A percentile compares a stretch with the other conserved stretches of the same genome.
Evolutionary conservation across 37 sponge, comb jelly and placozoan species (phyloP).

Genomic region (Halichondria panicea): DNA sequence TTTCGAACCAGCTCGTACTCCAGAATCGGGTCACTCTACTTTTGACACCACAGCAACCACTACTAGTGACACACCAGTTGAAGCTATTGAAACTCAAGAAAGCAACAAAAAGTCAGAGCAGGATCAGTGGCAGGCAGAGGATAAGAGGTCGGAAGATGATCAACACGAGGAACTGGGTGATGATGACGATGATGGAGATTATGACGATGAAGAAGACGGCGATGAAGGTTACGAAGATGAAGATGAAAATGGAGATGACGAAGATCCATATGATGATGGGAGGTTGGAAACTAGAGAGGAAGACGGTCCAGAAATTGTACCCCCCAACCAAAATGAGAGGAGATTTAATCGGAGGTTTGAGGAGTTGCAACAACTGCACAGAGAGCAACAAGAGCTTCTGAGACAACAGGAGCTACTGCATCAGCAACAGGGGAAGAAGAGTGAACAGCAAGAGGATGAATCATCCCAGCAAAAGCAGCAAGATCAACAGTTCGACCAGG

Average conservation of each 20-base stretch:
- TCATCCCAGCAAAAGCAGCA: no score
- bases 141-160: neutral
- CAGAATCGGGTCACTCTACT: no score
- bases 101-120: neutral
- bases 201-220: neutral
- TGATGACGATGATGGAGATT: conserved; percentile 3
- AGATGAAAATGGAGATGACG: neutral
- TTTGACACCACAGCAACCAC: no score
- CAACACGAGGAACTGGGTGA: neutral
- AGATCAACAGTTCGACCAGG: conserved; percentile 10
- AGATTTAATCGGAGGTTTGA: neutral
- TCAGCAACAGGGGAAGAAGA: neutral
- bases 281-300: neutral
- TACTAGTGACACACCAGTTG: no score
- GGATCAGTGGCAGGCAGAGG: neutral
- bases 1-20: no score
- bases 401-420: neutral
- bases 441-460: neutral
- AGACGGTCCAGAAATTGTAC: neutral
- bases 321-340: neutral
- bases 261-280: neutral
- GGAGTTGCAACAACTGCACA: conserved; percentile 10
- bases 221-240: neutral
- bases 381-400: neutral
- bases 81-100: conserved; percentile 1